A percentile compares a stretch with the other conserved stretches of the same genome.
These are phyloP conservation scores for Xiphophorus hellerii DNA, from an alignment of 2,113 vertebrate species.

Conservation along the genomic window DNA sequence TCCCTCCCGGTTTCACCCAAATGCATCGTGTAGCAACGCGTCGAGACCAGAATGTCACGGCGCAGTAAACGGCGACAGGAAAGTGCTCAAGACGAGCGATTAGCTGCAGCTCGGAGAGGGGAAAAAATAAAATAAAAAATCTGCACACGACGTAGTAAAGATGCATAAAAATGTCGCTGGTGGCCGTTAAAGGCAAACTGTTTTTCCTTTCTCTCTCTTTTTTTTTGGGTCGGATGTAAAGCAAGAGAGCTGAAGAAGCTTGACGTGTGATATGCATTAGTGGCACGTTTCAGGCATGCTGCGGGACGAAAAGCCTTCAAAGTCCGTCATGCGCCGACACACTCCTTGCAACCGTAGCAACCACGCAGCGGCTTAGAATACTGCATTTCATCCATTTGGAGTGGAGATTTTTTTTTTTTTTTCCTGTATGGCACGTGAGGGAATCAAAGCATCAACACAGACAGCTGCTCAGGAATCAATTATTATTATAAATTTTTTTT, in stretches of 20 bases:
- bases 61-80: slow-evolving; percentile 29
- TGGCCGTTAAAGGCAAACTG: slow-evolving; percentile 29
- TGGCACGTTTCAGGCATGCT: slow-evolving; percentile 65
- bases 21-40: not conserved
- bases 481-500: not conserved
- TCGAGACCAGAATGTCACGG: slow-evolving; percentile 31
- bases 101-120: slow-evolving; percentile 52
- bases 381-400: slow-evolving; percentile 14
- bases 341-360: slow-evolving; percentile 7
- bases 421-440: slow-evolving; percentile 21
- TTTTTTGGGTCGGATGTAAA: slow-evolving; percentile 11
- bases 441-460: slow-evolving; percentile 34
- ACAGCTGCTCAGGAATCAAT: slow-evolving; percentile 39
- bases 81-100: slow-evolving; percentile 2
- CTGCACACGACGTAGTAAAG: slow-evolving; percentile 22
- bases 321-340: not conserved
- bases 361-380: slow-evolving; percentile 35
- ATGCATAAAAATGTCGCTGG: slow-evolving; percentile 45
- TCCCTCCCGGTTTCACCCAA: slow-evolving; percentile 14
- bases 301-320: slow-evolving; percentile 22
- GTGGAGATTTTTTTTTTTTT: not conserved
- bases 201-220: not conserved
- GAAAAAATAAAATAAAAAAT: not conserved
- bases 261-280: slow-evolving; percentile 55
- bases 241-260: slow-evolving; percentile 27